These are phyloP conservation scores for Nymphalis urticae DNA, from an alignment of 2,888 invertebrate genomes.

Conservation along the genomic window DNA sequence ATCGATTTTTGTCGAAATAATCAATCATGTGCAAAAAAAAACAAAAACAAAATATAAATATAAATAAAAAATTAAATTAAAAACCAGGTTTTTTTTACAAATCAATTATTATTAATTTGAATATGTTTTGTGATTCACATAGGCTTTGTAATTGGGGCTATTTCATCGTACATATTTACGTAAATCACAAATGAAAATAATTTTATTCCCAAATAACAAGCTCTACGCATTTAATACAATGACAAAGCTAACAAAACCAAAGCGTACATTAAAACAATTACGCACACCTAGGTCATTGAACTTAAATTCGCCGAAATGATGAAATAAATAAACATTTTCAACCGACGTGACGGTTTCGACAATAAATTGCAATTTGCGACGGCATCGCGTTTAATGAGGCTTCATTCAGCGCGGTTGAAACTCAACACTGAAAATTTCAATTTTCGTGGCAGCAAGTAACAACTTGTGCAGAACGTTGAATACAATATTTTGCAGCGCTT, in stretches of 20 bases:
- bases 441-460: constrained; percentile 30
- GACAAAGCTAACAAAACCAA: neutral
- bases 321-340: constrained; percentile 37
- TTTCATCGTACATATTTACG: too few species aligned
- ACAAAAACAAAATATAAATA: too few species aligned
- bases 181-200: too few species aligned
- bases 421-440: constrained; percentile 53
- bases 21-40: too few species aligned
- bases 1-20: too few species aligned
- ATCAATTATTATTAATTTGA: too few species aligned
- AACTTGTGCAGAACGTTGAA: constrained; percentile 12
- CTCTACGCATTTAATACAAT: neutral
- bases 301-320: constrained; percentile 7
- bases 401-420: constrained; percentile 51
- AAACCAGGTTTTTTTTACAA: too few species aligned
- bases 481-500: constrained; percentile 5
- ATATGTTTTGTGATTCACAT: too few species aligned
- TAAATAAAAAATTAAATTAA: too few species aligned
- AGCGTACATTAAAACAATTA: constrained; percentile 5
- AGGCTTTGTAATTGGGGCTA: too few species aligned
- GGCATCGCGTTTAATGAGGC: constrained; percentile 54
- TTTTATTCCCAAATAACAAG: neutral
- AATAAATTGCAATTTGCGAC: constrained; percentile 55
- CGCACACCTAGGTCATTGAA: constrained; percentile 4
- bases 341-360: constrained; percentile 37